Evolutionary conservation across 2,797 vertebrate species (phyloP).

Genomic region (Ficedula albicollis): DNA sequence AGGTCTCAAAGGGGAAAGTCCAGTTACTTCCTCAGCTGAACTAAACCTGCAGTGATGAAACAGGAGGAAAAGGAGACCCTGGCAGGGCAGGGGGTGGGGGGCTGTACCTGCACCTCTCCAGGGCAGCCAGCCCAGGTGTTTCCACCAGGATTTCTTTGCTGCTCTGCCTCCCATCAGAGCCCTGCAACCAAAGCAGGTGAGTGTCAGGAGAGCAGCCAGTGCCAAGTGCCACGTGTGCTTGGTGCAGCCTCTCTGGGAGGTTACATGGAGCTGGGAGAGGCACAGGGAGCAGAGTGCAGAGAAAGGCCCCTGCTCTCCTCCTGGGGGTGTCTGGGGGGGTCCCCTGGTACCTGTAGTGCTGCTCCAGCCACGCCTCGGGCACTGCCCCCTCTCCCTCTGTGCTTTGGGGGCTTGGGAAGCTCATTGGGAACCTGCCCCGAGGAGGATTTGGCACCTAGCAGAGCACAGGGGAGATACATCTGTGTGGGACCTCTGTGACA

Average conservation of each 20-base stretch:
- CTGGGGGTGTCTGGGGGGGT: background rate
- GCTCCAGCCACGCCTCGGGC: slow-evolving; percentile 72
- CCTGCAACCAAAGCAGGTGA: slow-evolving; percentile 52
- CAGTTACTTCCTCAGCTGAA: background rate
- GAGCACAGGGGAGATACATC: background rate
- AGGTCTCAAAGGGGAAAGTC: background rate
- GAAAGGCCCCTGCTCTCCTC: fast-evolving
- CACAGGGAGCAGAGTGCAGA: background rate
- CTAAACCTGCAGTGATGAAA: background rate
- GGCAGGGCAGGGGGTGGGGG: background rate
- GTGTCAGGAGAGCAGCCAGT: background rate
- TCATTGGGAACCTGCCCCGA: slow-evolving; percentile 78
- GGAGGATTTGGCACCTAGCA: slow-evolving; percentile 72
- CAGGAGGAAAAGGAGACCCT: background rate
- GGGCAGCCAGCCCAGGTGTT: slow-evolving; percentile 70
- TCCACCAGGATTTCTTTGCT: slow-evolving; percentile 74
- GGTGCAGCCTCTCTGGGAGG: background rate
- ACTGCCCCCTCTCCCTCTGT: slow-evolving; percentile 73
- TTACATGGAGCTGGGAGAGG: background rate
- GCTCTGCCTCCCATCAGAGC: background rate
- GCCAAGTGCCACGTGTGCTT: background rate
- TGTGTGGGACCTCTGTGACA: fast-evolving
- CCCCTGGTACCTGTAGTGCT: slow-evolving; percentile 76
- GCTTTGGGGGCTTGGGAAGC: slow-evolving; percentile 77
- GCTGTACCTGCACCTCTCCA: slow-evolving; percentile 69